Evolutionary conservation across 2,113 vertebrate genomes (phyloP).

Genomic region (Podarcis cretensis): DNA sequence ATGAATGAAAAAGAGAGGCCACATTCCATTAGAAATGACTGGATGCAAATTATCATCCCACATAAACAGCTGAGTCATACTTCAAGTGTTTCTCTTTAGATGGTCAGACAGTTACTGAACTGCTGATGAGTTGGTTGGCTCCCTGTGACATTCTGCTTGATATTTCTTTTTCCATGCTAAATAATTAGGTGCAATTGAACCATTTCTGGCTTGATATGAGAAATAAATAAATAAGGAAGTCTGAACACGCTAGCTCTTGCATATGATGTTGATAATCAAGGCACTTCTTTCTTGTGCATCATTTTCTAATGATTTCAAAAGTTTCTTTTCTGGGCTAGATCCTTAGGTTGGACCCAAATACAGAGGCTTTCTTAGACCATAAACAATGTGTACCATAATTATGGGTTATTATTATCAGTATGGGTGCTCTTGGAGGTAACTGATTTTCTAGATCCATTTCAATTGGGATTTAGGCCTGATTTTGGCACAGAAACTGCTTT

Average conservation of each 20-base stretch:
- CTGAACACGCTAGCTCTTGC: neutral
- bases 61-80: conserved; percentile 19
- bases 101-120: neutral
- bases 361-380: neutral
- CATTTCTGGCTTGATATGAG: neutral
- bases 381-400: too few species aligned
- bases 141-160: conserved; percentile 15
- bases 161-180: neutral
- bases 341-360: neutral
- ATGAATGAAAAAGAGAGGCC: neutral
- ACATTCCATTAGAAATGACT: conserved; percentile 22
- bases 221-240: neutral
- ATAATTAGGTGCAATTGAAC: conserved; percentile 27
- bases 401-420: too few species aligned
- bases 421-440: neutral
- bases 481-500: too few species aligned
- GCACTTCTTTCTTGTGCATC: neutral
- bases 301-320: neutral
- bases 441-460: neutral
- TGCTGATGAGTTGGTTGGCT: conserved; percentile 37
- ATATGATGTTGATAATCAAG: neutral
- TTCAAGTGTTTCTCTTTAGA: neutral
- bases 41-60: conserved; percentile 22
- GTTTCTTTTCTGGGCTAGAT: neutral
- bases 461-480: too few species aligned